These are phyloP conservation scores for Anas georgica DNA, from an alignment of 2,797 vertebrate genomes.

Conservation along the genomic window DNA sequence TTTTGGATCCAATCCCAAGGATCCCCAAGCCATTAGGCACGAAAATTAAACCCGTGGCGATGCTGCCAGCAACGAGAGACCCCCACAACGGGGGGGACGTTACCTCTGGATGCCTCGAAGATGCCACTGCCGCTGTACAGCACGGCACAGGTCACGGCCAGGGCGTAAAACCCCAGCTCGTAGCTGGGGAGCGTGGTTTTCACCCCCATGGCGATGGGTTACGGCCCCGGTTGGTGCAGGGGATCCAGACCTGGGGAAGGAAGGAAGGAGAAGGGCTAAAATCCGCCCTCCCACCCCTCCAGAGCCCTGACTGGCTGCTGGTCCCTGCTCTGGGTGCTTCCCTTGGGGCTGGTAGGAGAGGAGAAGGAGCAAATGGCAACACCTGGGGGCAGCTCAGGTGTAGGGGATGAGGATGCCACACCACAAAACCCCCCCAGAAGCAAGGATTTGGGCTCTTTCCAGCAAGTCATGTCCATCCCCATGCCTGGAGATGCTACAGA, in stretches of 20 bases:
- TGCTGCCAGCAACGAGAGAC: rapidly evolving
- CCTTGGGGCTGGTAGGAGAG: not conserved
- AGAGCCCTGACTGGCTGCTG: not conserved
- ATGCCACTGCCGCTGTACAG: slow-evolving; percentile 88
- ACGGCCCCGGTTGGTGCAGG: rapidly evolving
- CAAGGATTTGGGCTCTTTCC: not conserved
- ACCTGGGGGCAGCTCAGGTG: not conserved
- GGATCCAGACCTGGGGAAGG: not conserved
- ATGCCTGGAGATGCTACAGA: rapidly evolving
- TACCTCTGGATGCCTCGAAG: slow-evolving; percentile 90
- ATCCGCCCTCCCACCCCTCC: rapidly evolving
- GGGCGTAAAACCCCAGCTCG: slow-evolving; percentile 90
- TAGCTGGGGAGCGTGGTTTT: slow-evolving; percentile 89
- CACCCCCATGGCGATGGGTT: slow-evolving; percentile 83
- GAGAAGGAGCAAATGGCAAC: not conserved
- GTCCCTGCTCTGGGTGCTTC: too few species aligned
- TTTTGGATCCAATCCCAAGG: not conserved
- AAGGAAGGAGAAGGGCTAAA: not conserved
- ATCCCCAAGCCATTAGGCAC: not conserved
- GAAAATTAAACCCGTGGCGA: not conserved
- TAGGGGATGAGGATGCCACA: not conserved
- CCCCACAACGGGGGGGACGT: not conserved
- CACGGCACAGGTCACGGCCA: slow-evolving; percentile 85
- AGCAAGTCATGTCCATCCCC: not conserved
- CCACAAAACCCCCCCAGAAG: not conserved